Conservation (phyloP, 2,113 vertebrate genomes). For the Tachycineta bicolor region DNA sequence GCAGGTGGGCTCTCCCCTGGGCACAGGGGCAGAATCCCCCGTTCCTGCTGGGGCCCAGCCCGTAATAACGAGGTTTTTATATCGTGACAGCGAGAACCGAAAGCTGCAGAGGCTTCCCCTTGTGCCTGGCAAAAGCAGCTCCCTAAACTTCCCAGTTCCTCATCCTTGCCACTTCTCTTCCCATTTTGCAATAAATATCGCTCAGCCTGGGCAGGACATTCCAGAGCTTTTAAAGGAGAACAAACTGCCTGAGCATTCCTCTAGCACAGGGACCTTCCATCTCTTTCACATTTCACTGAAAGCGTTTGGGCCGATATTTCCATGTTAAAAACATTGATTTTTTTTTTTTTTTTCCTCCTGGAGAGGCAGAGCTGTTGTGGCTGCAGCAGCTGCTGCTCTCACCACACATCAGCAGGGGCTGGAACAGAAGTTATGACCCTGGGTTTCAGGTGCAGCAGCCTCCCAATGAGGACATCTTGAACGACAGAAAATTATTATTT, state of each 20-base stretch:
- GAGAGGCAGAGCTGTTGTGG: not conserved
- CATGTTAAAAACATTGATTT: not conserved
- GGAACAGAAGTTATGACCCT: not conserved
- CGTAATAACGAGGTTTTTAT: fast-evolving
- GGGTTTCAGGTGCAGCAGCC: not conserved
- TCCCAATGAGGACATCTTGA: not conserved
- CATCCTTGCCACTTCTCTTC: not conserved
- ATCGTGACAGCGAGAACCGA: fast-evolving
- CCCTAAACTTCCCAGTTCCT: not conserved
- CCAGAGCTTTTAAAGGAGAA: not conserved
- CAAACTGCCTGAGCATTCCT: not conserved
- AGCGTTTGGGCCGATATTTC: not conserved
- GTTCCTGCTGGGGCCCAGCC: not conserved
- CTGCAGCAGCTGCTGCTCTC: not conserved
- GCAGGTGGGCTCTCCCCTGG: not conserved
- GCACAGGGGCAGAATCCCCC: not conserved
- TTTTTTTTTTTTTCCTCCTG: not conserved
- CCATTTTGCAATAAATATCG: fast-evolving
- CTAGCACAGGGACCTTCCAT: not conserved
- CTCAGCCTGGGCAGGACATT: not conserved
- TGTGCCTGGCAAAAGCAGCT: not conserved
- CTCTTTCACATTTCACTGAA: not conserved
- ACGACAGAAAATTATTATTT: fast-evolving
- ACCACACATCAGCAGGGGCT: fast-evolving
- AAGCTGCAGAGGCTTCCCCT: not conserved